Percentiles rank a stretch among this genome's conserved stretches.
Conservation (phyloP, 2,797 vertebrate genomes). For the Myotis vivesi region DNA sequence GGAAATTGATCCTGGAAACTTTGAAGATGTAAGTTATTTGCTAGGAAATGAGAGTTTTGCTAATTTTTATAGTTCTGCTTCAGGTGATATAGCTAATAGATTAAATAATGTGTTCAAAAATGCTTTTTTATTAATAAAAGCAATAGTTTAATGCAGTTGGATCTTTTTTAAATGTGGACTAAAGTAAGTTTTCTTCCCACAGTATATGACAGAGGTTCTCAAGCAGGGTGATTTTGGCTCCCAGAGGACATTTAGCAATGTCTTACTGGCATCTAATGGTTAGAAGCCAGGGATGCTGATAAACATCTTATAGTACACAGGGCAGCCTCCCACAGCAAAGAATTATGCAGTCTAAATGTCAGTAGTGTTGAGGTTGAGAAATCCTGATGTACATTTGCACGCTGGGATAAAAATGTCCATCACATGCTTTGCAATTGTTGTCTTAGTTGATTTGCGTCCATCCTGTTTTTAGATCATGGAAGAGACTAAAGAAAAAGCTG, state of each 20-base stretch:
- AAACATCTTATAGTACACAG: not conserved
- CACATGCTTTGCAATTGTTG: not conserved
- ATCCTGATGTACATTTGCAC: not conserved
- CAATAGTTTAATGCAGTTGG: not conserved
- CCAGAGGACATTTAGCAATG: not conserved
- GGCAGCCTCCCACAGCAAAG: not conserved
- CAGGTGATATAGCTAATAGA: not conserved
- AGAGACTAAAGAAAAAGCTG: slow-evolving; percentile 92
- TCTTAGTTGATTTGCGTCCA: not conserved
- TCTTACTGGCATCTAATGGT: not conserved
- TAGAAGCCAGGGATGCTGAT: not conserved
- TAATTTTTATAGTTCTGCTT: not conserved
- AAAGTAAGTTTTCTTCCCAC: not conserved
- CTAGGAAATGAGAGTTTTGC: not conserved
- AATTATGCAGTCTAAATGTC: not conserved
- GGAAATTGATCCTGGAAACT: slow-evolving; percentile 89
- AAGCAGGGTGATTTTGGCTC: not conserved
- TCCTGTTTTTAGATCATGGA: slow-evolving; percentile 88
- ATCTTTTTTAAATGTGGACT: not conserved
- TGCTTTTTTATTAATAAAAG: not conserved
- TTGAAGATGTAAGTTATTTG: slow-evolving; percentile 89
- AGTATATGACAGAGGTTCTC: not conserved
- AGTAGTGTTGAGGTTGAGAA: not conserved
- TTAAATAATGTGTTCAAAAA: not conserved
- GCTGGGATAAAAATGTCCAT: not conserved